phyloP scores from a whole-genome alignment of 2,797 vertebrate species.

The Diplodus puntazzo region DNA sequence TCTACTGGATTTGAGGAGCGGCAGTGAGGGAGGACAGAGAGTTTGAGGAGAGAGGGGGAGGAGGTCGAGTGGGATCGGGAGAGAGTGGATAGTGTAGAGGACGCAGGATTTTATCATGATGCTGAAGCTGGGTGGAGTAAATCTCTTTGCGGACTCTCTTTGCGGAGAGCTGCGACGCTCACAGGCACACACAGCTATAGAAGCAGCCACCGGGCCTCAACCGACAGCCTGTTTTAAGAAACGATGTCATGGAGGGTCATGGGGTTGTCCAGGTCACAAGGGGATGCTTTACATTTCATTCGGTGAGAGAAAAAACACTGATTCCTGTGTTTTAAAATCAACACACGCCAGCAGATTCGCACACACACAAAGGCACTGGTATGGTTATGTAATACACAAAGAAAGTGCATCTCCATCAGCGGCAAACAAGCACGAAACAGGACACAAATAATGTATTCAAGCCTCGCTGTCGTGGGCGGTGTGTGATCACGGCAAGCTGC shows the following conservation, averaged over 20 bases:
- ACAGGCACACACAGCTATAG: constrained; percentile 33
- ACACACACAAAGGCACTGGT: constrained; percentile 11
- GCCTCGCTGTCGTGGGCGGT: constrained; percentile 58
- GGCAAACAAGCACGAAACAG: constrained; percentile 48
- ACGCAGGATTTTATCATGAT: constrained; percentile 77
- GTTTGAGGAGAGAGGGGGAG: constrained; percentile 37
- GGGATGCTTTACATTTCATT: constrained; percentile 16
- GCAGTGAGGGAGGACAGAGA: constrained; percentile 57
- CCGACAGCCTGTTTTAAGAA: constrained; percentile 3
- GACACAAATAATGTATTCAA: constrained; percentile 53
- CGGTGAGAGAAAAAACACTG: background rate
- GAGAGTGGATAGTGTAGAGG: constrained; percentile 58
- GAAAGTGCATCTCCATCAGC: constrained; percentile 36
- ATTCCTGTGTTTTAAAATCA: constrained; percentile 20
- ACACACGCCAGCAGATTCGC: constrained; percentile 11
- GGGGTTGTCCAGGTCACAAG: constrained; percentile 1
- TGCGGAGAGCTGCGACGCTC: constrained; percentile 62
- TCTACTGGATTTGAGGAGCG: constrained; percentile 73
- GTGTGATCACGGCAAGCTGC: constrained; percentile 77
- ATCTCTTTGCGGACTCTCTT: constrained; percentile 60
- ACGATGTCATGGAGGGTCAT: constrained; percentile 15
- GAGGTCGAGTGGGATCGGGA: background rate
- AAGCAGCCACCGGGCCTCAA: constrained; percentile 34
- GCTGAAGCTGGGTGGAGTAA: constrained; percentile 74
- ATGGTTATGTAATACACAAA: constrained; percentile 59